Evolutionary conservation across 2,888 invertebrate species (phyloP).

Genomic region (Torymus aiolomorphi): DNA sequence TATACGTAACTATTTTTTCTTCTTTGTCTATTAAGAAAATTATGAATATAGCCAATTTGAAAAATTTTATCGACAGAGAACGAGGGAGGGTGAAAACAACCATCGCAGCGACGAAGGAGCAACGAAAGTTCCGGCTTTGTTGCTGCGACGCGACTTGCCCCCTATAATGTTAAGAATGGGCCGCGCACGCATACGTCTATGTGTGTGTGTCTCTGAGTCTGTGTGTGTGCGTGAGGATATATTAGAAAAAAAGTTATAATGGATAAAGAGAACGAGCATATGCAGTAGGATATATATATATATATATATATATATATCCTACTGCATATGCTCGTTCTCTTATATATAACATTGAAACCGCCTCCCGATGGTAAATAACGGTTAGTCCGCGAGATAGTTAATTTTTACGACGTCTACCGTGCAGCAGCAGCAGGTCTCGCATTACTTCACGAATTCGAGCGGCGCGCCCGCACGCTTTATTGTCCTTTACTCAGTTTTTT

Average conservation of each 20-base stretch:
- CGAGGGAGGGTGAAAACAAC: background rate
- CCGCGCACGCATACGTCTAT: background rate
- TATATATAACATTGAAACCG: too few species aligned
- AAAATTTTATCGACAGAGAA: slow-evolving; percentile 24
- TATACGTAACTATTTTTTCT: slow-evolving; percentile 16
- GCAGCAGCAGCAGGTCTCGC: background rate
- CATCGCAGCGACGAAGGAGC: slow-evolving; percentile 38
- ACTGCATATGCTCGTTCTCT: too few species aligned
- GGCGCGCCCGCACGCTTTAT: slow-evolving; percentile 16
- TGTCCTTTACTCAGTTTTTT: slow-evolving; percentile 28
- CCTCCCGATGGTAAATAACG: slow-evolving; percentile 37
- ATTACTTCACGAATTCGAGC: slow-evolving; percentile 13
- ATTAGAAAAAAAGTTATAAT: slow-evolving; percentile 17
- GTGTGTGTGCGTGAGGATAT: background rate
- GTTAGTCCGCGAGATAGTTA: slow-evolving; percentile 37
- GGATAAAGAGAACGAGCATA: slow-evolving; percentile 6
- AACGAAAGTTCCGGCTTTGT: slow-evolving; percentile 29
- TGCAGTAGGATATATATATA: slow-evolving; percentile 6
- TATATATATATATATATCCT: too few species aligned
- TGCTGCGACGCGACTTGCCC: slow-evolving; percentile 12
- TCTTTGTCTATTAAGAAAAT: slow-evolving; percentile 9
- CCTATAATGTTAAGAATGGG: slow-evolving; percentile 4
- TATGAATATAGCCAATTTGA: slow-evolving; percentile 27
- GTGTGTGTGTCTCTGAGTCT: slow-evolving; percentile 1
- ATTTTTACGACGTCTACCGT: slow-evolving; percentile 40